Evolutionary conservation across 2,888 invertebrate genomes (phyloP).

Genomic region (Opisthograptis luteolata): DNA sequence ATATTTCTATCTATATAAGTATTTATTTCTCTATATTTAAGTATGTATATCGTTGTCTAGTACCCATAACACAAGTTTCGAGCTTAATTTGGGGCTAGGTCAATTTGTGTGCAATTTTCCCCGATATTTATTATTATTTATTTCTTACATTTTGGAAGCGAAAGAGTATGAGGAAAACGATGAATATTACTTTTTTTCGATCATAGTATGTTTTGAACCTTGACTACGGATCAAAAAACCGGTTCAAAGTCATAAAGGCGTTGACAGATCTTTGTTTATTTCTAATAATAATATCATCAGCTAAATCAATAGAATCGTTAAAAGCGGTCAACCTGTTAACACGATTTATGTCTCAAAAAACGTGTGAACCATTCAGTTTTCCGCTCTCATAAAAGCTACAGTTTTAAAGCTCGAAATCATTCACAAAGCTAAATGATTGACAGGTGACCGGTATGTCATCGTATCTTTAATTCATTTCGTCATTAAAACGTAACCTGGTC

Average conservation of each 20-base stretch:
- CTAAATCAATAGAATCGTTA: background rate
- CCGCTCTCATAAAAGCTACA: slow-evolving; percentile 19
- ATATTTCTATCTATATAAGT: too few species aligned
- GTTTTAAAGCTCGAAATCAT: slow-evolving; percentile 8
- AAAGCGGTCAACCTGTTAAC: slow-evolving; percentile 31
- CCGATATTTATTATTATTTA: too few species aligned
- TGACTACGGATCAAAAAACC: too few species aligned
- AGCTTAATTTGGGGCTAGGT: too few species aligned
- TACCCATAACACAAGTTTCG: too few species aligned
- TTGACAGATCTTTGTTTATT: background rate
- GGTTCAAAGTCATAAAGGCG: background rate
- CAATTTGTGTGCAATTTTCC: too few species aligned
- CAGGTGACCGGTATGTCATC: slow-evolving; percentile 36
- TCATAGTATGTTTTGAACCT: too few species aligned
- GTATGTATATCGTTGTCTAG: too few species aligned
- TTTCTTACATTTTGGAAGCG: too few species aligned
- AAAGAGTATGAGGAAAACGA: too few species aligned
- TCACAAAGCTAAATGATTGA: slow-evolving; percentile 31
- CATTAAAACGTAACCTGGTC: slow-evolving; percentile 30
- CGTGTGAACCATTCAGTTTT: slow-evolving; percentile 33
- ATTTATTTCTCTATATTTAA: too few species aligned
- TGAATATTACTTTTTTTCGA: too few species aligned
- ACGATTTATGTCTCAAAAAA: slow-evolving; percentile 19
- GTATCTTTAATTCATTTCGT: slow-evolving; percentile 40
- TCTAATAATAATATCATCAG: slow-evolving; percentile 15